Evolutionary conservation across 2,888 invertebrate species (phyloP).

Genomic region (Lobophora halterata): DNA sequence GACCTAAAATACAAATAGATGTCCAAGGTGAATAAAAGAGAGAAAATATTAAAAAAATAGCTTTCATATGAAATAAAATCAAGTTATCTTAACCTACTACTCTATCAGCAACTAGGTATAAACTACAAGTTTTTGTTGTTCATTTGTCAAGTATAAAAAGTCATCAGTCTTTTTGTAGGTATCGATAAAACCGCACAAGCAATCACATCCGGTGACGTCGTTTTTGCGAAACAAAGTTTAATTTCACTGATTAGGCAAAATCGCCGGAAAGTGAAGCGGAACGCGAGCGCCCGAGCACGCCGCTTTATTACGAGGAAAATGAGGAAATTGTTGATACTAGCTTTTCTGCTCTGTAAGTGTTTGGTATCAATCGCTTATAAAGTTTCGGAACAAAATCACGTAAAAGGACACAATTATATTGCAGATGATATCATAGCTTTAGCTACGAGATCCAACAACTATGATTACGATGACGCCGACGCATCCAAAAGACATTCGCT

Average conservation of each 20-base stretch:
- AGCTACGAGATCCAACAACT: conserved; percentile 48
- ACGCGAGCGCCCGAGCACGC: conserved; percentile 35
- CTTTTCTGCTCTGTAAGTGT: conserved; percentile 67
- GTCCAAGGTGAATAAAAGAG: neutral
- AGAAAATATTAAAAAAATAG: neutral
- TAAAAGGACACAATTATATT: conserved; percentile 35
- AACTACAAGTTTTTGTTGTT: neutral
- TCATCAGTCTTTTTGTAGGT: conserved; percentile 35
- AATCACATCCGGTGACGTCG: conserved; percentile 47
- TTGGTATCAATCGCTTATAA: conserved; percentile 25
- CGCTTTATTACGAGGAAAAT: conserved; percentile 48
- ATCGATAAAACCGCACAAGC: conserved; percentile 42
- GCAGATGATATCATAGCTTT: conserved; percentile 61
- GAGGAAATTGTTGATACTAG: conserved; percentile 62
- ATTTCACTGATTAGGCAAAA: conserved; percentile 45
- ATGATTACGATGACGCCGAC: conserved; percentile 64
- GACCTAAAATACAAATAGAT: too few relatives aligned
- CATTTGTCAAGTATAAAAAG: conserved; percentile 12
- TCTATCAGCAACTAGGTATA: neutral
- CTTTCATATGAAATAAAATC: neutral
- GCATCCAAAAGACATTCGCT: conserved; percentile 53
- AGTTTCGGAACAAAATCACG: conserved; percentile 22
- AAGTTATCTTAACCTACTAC: neutral
- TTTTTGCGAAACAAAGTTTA: conserved; percentile 44
- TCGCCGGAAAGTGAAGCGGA: conserved; percentile 43